Conservation (phyloP, 2,888 invertebrate species). For the Phanerotoma sp. region DNA sequence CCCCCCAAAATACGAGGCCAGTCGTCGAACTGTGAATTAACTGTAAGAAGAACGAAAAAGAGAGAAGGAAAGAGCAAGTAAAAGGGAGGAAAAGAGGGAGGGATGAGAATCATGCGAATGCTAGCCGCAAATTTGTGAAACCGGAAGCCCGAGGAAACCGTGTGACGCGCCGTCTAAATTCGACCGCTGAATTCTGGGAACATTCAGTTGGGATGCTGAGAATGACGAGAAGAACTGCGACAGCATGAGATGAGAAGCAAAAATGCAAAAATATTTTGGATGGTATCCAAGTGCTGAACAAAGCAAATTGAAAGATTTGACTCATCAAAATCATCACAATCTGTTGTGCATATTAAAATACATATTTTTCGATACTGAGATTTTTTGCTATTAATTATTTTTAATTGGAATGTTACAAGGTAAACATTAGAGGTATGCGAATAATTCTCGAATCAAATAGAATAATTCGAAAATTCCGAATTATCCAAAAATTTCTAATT, state of each 20-base stretch:
- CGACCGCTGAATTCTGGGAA: slow-evolving; percentile 4
- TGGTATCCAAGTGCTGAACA: background rate
- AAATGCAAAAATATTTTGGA: slow-evolving; percentile 7
- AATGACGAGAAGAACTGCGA: background rate
- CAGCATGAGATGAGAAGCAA: background rate
- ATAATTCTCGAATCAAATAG: too few relatives aligned
- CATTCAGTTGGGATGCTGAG: background rate
- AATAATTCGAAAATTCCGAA: too few relatives aligned
- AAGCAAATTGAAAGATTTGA: background rate
- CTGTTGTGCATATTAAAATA: too few relatives aligned
- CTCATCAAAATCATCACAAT: too few relatives aligned
- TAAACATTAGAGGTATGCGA: too few relatives aligned
- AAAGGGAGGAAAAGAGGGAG: background rate
- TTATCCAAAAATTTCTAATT: too few relatives aligned
- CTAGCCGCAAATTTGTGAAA: slow-evolving; percentile 7
- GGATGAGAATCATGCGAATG: background rate
- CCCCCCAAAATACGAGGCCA: background rate
- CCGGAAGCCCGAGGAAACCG: slow-evolving; percentile 3
- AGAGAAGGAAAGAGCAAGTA: too few relatives aligned
- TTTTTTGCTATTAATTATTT: too few relatives aligned
- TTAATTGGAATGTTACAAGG: too few relatives aligned
- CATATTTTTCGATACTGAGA: too few relatives aligned
- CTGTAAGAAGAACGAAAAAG: too few relatives aligned
- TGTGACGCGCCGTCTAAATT: slow-evolving; percentile 9
- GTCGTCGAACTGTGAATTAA: slow-evolving; percentile 13